Evolutionary conservation across 2,888 invertebrate genomes (phyloP), one percentile per base, ranked within the genome.

Genomic region (Hypsopygia costalis): DNA sequence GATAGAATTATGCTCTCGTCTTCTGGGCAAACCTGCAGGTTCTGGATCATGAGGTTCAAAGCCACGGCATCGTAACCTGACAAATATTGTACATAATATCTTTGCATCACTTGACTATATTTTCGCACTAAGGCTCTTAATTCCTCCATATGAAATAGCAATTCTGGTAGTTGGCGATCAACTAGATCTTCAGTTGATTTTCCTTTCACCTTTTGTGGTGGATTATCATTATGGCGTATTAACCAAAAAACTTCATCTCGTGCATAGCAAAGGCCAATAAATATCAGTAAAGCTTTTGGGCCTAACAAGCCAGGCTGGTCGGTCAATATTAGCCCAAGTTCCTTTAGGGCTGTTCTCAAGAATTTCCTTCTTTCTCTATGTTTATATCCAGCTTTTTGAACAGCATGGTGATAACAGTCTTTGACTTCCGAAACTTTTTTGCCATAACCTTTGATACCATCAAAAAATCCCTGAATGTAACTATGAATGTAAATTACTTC

Each of bases 221-320:
- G 98, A 83, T 98, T 98, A 60, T 98, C 98, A 72, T 96, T 96
- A 74, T 99, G 99, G 38, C 99, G 91, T 32, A 99, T 76, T 34
- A 99, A 90, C 99, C 99, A 99, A 36, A 95, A 92, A 11, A 99
- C 96, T 89, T 99, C 99, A 90, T 99, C 99, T 58, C 99, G 91
- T 0, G 98, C 95, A 77, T 97, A 95, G 49, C 97, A 97, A 6
- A 99, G 88, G 0, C 97, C 99, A 92, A 99, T 98, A 70, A 99
- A 97, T 52, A 99, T 96, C 65, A 98, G 93, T 43, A 99, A 90
- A 5, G 98, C 97, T 88, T 99, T 99, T 0, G 99, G 99, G 0
- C 99, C 99, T 31, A 99, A 83, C 11, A 99, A 88, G 0, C 99
- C 98, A 1, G 99, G 99, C 74, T 99, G 98, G 81, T 99, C 99